A percentile compares a stretch with the other conserved stretches of the same genome.
These are phyloP conservation scores for Garrulus glandarius DNA, from an alignment of 2,797 vertebrate genomes.

Conservation along the genomic window DNA sequence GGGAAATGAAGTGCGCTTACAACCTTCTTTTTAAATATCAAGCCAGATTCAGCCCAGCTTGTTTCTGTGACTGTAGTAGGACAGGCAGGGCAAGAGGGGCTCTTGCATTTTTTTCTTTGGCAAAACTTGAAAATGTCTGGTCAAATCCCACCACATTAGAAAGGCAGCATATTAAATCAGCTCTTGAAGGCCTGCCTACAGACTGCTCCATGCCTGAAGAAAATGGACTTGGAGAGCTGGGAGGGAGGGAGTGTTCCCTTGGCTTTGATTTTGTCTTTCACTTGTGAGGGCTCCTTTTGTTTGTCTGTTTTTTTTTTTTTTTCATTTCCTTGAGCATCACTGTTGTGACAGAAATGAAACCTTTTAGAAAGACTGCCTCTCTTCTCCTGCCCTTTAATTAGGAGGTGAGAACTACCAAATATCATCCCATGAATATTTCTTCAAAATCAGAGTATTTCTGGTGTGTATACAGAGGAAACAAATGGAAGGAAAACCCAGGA, in stretches of 20 bases:
- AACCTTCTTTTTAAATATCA: neutral
- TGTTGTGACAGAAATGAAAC: neutral
- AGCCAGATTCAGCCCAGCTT: neutral
- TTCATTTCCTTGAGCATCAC: neutral
- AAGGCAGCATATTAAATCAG: neutral
- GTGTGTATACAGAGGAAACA: neutral
- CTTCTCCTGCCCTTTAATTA: neutral
- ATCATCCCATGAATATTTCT: neutral
- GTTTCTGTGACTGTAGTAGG: neutral
- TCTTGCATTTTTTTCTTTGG: neutral
- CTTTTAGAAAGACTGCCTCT: neutral
- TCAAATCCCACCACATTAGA: neutral
- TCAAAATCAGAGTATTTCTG: neutral
- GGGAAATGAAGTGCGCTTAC: neutral
- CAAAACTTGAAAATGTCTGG: neutral
- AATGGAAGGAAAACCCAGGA: neutral
- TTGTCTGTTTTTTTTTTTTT: accelerated
- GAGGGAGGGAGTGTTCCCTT: neutral
- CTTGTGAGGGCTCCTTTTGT: neutral
- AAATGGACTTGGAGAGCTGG: neutral
- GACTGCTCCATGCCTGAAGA: neutral
- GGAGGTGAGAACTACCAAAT: neutral
- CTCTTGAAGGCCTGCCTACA: neutral
- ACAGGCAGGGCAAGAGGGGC: neutral
- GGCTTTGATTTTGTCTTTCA: neutral